These are phyloP conservation scores for Drosophila limbata DNA, from an alignment of 2,888 invertebrate species.

Conservation along the genomic window DNA sequence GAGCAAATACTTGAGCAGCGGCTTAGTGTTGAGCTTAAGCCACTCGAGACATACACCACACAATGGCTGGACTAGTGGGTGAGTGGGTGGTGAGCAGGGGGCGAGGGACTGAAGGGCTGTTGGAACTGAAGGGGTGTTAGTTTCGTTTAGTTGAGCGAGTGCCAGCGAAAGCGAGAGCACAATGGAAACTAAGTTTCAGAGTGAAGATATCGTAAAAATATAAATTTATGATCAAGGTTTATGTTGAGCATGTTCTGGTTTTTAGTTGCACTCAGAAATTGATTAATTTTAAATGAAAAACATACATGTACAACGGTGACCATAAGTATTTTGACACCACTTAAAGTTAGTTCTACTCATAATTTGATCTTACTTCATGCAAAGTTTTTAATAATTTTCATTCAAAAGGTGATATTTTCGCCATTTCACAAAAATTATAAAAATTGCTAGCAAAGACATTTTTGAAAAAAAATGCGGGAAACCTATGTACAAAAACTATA, in stretches of 20 bases:
- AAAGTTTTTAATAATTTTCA: too few relatives aligned
- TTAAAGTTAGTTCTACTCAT: too few relatives aligned
- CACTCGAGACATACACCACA: constrained; percentile 59
- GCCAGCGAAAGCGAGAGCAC: constrained; percentile 22
- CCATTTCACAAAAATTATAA: too few relatives aligned
- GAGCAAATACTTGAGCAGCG: constrained; percentile 67
- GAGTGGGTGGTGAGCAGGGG: not conserved
- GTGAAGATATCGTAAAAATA: not conserved
- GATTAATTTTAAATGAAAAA: not conserved
- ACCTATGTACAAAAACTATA: too few relatives aligned
- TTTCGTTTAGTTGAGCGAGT: not conserved
- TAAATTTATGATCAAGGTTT: not conserved
- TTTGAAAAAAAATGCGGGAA: too few relatives aligned
- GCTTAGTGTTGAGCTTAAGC: constrained; percentile 39
- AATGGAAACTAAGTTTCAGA: not conserved
- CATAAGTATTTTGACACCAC: too few relatives aligned
- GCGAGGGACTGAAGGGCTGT: not conserved
- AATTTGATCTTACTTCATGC: too few relatives aligned
- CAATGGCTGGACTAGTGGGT: constrained; percentile 5
- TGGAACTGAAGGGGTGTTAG: not conserved
- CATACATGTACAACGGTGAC: too few relatives aligned
- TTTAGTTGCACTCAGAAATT: not conserved
- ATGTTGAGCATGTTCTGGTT: not conserved
- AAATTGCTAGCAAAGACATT: too few relatives aligned
- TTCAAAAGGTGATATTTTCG: too few relatives aligned